Conservation (phyloP, 2,888 invertebrate species). For the Meiosimyza platycephala region DNA sequence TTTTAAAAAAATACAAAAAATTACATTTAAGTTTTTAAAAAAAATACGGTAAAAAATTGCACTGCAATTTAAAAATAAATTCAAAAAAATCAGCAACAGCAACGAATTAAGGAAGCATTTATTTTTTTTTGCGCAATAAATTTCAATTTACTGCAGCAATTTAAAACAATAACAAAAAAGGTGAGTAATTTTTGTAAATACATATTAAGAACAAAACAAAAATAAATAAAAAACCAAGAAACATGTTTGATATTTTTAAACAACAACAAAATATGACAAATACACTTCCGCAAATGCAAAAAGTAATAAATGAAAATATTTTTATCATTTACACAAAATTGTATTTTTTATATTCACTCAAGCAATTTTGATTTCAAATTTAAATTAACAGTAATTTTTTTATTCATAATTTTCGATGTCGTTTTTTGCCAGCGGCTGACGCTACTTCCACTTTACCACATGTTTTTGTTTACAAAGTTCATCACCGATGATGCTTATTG, state of each 20-base stretch:
- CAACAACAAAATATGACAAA: slow-evolving; percentile 26
- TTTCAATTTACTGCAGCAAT: slow-evolving; percentile 28
- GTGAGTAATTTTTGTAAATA: slow-evolving; percentile 36
- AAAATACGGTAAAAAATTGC: slow-evolving; percentile 33
- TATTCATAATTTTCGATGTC: neutral
- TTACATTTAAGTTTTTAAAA: slow-evolving; percentile 33
- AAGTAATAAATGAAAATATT: slow-evolving; percentile 32
- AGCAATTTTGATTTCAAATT: no score
- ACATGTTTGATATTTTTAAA: slow-evolving; percentile 7
- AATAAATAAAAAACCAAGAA: slow-evolving; percentile 13
- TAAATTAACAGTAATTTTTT: neutral
- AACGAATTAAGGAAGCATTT: slow-evolving; percentile 42
- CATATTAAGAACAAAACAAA: slow-evolving; percentile 1
- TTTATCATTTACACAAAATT: slow-evolving; percentile 17
- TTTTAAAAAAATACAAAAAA: slow-evolving; percentile 25
- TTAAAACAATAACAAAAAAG: slow-evolving; percentile 33
- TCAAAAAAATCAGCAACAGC: slow-evolving; percentile 34
- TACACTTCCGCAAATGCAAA: slow-evolving; percentile 34
- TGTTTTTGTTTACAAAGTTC: slow-evolving; percentile 32
- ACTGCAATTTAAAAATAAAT: slow-evolving; percentile 35
- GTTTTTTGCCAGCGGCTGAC: neutral
- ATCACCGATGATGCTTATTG: neutral
- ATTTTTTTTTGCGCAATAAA: slow-evolving; percentile 34
- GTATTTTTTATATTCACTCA: no score
- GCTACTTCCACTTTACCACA: slow-evolving; percentile 12